Base-by-base conservation (phyloP, 2,888 invertebrate species). In the Agapostemon virescens region DNA sequence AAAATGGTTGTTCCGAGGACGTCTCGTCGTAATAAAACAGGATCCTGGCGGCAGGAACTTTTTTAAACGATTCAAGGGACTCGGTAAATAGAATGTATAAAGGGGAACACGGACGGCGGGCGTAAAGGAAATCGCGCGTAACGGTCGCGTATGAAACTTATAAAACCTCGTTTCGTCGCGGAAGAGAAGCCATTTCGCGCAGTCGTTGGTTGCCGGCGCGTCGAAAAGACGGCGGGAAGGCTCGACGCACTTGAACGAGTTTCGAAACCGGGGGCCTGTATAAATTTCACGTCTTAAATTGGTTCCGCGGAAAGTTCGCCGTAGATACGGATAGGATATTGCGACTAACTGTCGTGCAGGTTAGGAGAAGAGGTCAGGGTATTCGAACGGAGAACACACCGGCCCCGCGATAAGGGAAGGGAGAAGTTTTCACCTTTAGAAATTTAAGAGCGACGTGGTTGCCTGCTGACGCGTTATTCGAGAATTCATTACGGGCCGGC, bases 261-360 rank as follows among this genome's bases (percentile, higher is more conserved):
- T 89, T 88, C 70, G 23, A 68, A 84, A 87, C 88, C 23, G 30
- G 88, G 26, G 87, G 88, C 88, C 88, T 88, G 88, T 89, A 88
- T 90, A 88, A 90, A 89, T 90, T 89, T 87, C 86, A 84, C 83
- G 86, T 88, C 87, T 90, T 89, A 87, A 88, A 88, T 88, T 88
- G 86, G 79, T 69, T 70, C 63, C 23, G 42, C 33, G 64, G 68
- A 83, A 83, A 83, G 68, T 83, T 83, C 23, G 61, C 75, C 69
- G 81, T 64, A 73, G 45, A 79, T 81, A 36, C 80, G 74, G 63
- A 71, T 71, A 72, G 64, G 58, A 74, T 74, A 69, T 64, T 74
- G 69, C 69, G 74, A 64, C 42, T 69, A 78, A 78, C 52, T 74
- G 69, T 61, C 73, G 38, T 38, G 11, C 36, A 45, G 17, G 7